Evolutionary conservation across 2,888 invertebrate species (phyloP).

Genomic region (Drosophila neotestacea): DNA sequence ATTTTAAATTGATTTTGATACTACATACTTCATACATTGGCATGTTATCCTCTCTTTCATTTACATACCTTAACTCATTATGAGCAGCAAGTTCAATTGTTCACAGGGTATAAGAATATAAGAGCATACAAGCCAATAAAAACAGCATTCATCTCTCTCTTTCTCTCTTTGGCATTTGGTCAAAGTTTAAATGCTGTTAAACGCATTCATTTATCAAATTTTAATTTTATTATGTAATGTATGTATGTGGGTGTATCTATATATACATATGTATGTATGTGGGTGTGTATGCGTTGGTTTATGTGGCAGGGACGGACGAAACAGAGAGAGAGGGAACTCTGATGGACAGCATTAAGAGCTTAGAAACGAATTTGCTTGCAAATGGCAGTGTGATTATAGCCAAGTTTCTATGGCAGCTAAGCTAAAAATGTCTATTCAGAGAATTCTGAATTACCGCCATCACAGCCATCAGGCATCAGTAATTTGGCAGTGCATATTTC

Average conservation of each 20-base stretch:
- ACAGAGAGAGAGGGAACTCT: conserved; percentile 17
- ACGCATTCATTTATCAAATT: conserved; percentile 71
- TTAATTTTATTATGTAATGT: conserved; percentile 57
- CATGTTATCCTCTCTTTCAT: background rate
- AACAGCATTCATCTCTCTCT: background rate
- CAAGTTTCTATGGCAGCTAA: conserved; percentile 50
- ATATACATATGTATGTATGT: conserved; percentile 19
- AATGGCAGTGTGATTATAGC: conserved; percentile 58
- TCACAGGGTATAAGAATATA: conserved; percentile 5
- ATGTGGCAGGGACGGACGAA: conserved; percentile 8
- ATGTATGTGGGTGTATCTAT: conserved; percentile 5
- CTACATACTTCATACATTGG: too few species aligned
- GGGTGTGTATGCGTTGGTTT: conserved; percentile 19
- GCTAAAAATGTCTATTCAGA: conserved; percentile 29
- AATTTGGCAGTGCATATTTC: conserved; percentile 2
- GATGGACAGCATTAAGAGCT: conserved; percentile 58
- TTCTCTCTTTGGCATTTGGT: conserved; percentile 21
- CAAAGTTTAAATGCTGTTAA: conserved; percentile 64
- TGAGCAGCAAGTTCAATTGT: background rate
- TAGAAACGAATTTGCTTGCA: conserved; percentile 61
- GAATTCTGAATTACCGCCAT: conserved; percentile 29
- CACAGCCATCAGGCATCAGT: too few species aligned
- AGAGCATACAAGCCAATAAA: conserved; percentile 8
- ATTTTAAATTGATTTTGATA: too few species aligned
- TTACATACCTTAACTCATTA: background rate